Percentiles rank a stretch among this genome's conserved stretches.
Conservation (phyloP, 2,113 vertebrate species). For the Chinchilla lanigera region DNA sequence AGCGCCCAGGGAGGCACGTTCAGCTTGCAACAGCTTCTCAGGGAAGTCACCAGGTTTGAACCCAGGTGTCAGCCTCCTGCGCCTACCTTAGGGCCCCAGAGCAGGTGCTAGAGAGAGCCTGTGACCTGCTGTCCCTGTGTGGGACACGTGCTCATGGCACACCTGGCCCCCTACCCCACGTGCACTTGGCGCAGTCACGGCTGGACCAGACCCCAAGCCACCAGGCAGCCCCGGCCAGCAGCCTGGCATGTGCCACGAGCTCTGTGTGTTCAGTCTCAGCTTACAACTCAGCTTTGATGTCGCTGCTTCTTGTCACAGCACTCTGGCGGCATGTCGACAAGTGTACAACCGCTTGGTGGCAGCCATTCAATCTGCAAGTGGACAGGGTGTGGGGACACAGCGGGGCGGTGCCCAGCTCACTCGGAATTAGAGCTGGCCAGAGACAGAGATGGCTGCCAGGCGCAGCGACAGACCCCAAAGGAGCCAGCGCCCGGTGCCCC, state of each 20-base stretch:
- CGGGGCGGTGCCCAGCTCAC: too few relatives aligned
- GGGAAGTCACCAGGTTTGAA: accelerated
- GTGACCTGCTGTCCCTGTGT: accelerated
- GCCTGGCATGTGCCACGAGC: too few relatives aligned
- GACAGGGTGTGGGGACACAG: not conserved
- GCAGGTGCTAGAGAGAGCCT: not conserved
- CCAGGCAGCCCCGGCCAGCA: accelerated
- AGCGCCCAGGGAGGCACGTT: too few relatives aligned
- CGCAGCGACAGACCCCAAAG: accelerated
- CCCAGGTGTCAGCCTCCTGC: not conserved
- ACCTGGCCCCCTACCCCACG: accelerated
- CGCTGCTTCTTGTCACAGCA: not conserved
- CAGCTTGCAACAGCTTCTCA: accelerated
- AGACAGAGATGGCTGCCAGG: not conserved
- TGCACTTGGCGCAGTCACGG: accelerated
- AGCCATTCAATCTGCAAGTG: not conserved
- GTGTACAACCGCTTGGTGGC: accelerated
- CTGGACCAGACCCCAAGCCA: not conserved
- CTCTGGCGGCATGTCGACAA: accelerated
- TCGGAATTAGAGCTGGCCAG: accelerated
- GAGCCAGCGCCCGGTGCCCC: not conserved
- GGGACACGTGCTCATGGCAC: accelerated
- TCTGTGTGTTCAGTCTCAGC: not conserved
- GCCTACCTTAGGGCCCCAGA: accelerated
- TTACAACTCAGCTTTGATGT: not conserved